These are phyloP conservation scores for Leptinotarsa undecemlineata DNA, from an alignment of 1,140 invertebrate genomes.

Conservation along the genomic window DNA sequence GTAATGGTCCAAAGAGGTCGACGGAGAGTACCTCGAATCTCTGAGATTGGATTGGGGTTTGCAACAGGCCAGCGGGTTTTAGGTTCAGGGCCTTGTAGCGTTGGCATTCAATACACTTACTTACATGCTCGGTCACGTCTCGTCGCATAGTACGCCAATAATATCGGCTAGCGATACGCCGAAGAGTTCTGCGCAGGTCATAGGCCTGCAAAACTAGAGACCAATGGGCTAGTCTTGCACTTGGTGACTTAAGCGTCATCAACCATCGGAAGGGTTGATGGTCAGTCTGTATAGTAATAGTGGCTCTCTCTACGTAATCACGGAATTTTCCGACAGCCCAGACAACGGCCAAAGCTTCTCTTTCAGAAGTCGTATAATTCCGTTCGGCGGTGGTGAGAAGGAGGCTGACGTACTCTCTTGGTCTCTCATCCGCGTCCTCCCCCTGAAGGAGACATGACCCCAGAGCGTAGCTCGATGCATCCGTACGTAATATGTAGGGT, in stretches of 20 bases:
- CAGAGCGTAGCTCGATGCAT: constrained; percentile 47
- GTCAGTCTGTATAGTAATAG: constrained; percentile 57
- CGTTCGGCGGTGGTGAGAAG: constrained; percentile 48
- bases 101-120: constrained; percentile 27
- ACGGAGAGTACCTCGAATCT: constrained; percentile 49
- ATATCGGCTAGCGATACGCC: constrained; percentile 15
- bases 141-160: constrained; percentile 28
- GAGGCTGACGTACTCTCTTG: constrained; percentile 49
- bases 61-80: constrained; percentile 47
- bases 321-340: constrained; percentile 47
- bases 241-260: constrained; percentile 53
- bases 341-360: constrained; percentile 55
- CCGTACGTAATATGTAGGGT: constrained; percentile 25
- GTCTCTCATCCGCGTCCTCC: constrained; percentile 48
- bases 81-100: constrained; percentile 21
- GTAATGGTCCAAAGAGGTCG: constrained; percentile 42
- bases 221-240: constrained; percentile 56
- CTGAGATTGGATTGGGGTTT: constrained; percentile 38
- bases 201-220: constrained; percentile 36
- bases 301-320: constrained; percentile 37
- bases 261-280: constrained; percentile 60
- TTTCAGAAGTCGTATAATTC: constrained; percentile 40
- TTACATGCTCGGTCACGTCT: constrained; percentile 21
- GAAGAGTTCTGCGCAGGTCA: constrained; percentile 18
- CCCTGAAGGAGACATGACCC: constrained; percentile 52